Evolutionary conservation across 2,113 vertebrate species (phyloP), one percentile per base, ranked within the genome.

Genomic region (Cochlearius cochlearius): DNA sequence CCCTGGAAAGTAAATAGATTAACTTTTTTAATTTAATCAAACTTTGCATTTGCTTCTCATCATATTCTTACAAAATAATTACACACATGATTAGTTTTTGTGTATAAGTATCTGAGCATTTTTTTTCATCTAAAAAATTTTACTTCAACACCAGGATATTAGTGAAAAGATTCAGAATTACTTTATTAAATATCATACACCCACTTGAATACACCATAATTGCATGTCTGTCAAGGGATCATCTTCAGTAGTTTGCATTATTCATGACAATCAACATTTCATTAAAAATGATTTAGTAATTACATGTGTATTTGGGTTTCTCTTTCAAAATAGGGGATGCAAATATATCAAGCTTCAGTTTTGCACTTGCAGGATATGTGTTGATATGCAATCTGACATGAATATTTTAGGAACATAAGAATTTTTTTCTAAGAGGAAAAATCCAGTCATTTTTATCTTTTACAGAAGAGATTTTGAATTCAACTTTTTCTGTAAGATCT

Each of bases 181-280:
- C 19, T 23, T 47, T n/a, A 52, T 22, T 67, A 52, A 76, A 58
- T 72, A 38, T 22, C 9, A 50, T 39, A 23, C 3, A 74, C 0
- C 2, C 22, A 32, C 0, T 0, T 60, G 9, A 69, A 79, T 38
- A 38, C 9, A 79, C 2, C 3, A 38, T 8, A 63, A 12, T 15
- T 52, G 5, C 7, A 67, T 16, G 12, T 58, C 21, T 72, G 10
- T 84, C 66, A 67, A 68, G 32, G 14, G 5, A 39, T 74, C 21
- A 32, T 67, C 38, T 84, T 75, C 47, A 50, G 10, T 55, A 66
- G 9, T 27, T 91, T 75, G 5, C 16, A 14, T 39, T 83, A 32
- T 59, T 63, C 53, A 43, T 71, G 38, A 17, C 3, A 63, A 52
- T 16, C 12, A 39, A 43, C 32, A 36, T 41, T 73, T 56, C 7